Conservation (phyloP, 2,888 invertebrate species). For the Eupithecia pulchellata region DNA sequence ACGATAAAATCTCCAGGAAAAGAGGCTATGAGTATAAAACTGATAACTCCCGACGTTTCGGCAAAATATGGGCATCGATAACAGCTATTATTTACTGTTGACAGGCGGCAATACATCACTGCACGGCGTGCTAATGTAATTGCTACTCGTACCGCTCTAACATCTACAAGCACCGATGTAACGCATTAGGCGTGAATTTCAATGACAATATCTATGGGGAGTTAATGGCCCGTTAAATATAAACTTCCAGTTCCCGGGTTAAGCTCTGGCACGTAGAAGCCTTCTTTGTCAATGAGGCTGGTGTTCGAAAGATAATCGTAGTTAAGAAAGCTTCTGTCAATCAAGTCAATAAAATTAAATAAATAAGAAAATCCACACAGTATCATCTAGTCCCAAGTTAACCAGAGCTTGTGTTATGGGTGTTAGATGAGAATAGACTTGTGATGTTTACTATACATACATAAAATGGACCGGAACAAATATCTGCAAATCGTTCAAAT, state of each 20-base stretch:
- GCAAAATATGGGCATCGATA: constrained; percentile 44
- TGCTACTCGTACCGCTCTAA: constrained; percentile 20
- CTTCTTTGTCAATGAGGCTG: neutral
- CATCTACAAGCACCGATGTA: constrained; percentile 25
- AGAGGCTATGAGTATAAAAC: constrained; percentile 20
- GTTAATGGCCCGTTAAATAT: constrained; percentile 41
- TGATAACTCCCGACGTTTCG: constrained; percentile 24
- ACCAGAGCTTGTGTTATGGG: no score
- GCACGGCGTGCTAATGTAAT: constrained; percentile 41
- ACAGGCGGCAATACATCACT: constrained; percentile 40
- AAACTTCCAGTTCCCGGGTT: constrained; percentile 10
- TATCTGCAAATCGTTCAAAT: no score
- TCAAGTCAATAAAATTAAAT: no score
- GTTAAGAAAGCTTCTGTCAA: no score
- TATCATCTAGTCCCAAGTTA: no score
- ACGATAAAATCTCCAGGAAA: constrained; percentile 29
- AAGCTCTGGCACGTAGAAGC: constrained; percentile 15
- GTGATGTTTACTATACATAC: no score
- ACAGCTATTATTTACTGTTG: constrained; percentile 39
- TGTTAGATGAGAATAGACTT: no score
- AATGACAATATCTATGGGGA: constrained; percentile 44
- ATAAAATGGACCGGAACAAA: no score
- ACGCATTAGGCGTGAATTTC: constrained; percentile 40
- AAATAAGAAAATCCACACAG: no score
- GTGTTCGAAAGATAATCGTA: neutral